These are phyloP conservation scores for Botia kubotai DNA, from an alignment of 2,797 vertebrate species.

Conservation along the genomic window DNA sequence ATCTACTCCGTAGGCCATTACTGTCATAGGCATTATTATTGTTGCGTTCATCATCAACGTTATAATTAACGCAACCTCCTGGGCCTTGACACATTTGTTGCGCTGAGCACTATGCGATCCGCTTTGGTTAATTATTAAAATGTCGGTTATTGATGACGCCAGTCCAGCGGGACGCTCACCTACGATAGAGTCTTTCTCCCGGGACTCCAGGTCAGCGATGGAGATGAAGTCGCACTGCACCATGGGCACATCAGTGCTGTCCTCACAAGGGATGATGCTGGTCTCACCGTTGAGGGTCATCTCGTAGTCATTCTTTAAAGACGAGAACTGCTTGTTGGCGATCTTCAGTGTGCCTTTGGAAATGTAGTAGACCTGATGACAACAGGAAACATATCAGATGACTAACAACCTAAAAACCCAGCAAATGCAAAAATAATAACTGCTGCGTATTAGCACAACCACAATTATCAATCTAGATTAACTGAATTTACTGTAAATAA, in stretches of 20 bases:
- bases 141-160: slow-evolving; percentile 51
- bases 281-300: slow-evolving; percentile 86
- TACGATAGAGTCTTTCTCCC: slow-evolving; percentile 87
- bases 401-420: slow-evolving; percentile 9
- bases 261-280: slow-evolving; percentile 89
- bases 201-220: slow-evolving; percentile 87
- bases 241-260: slow-evolving; percentile 86
- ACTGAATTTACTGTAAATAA: too few relatives aligned
- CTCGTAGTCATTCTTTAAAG: slow-evolving; percentile 89
- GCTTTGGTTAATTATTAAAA: slow-evolving; percentile 55
- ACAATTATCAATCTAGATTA: too few relatives aligned
- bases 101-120: slow-evolving; percentile 34
- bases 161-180: slow-evolving; percentile 77
- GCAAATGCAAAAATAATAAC: too few relatives aligned
- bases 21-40: slow-evolving; percentile 69
- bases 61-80: slow-evolving; percentile 66
- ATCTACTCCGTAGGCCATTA: slow-evolving; percentile 67
- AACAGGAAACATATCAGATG: slow-evolving; percentile 53
- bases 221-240: slow-evolving; percentile 91
- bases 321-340: slow-evolving; percentile 96
- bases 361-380: slow-evolving; percentile 90
- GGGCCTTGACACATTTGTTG: slow-evolving; percentile 51
- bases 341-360: slow-evolving; percentile 93
- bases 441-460: too few relatives aligned
- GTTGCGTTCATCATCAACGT: slow-evolving; percentile 65